Conservation (phyloP, 2,113 vertebrate species). For the Corynorhinus townsendii region DNA sequence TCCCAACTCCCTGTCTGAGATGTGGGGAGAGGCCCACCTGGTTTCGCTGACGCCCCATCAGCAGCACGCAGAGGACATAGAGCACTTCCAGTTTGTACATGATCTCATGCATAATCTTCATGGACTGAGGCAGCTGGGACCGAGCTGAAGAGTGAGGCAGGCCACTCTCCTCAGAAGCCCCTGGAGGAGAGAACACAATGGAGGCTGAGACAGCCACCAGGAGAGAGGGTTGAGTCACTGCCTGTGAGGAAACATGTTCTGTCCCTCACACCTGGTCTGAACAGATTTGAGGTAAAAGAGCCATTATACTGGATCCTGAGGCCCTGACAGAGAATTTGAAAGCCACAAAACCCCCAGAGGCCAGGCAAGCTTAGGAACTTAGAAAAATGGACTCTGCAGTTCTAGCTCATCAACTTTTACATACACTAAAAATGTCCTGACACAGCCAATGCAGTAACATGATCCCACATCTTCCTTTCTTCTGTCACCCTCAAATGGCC, state of each 20-base stretch:
- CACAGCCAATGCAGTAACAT: not conserved
- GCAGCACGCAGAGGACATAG: conserved; percentile 95
- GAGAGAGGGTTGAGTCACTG: not conserved
- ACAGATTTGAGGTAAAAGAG: not conserved
- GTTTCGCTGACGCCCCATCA: conserved; percentile 97
- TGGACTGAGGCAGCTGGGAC: conserved; percentile 95
- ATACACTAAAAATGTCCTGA: not conserved
- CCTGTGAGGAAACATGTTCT: not conserved
- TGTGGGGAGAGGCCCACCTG: conserved; percentile 82
- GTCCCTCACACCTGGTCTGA: not conserved
- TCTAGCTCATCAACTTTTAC: not conserved
- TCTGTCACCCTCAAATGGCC: not conserved
- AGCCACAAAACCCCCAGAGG: not conserved
- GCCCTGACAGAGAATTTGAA: not conserved
- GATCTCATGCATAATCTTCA: conserved; percentile 99
- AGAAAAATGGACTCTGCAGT: not conserved
- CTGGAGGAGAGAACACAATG: conserved; percentile 77
- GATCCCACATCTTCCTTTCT: not conserved
- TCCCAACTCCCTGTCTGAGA: not conserved
- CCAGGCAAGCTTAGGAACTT: not conserved
- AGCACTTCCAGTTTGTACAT: conserved; percentile 99
- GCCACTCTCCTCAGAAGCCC: conserved; percentile 93
- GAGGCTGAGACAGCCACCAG: conserved; percentile 54
- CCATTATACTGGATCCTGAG: not conserved
- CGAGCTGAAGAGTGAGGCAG: conserved; percentile 90